These are phyloP conservation scores for Cathartes aura DNA, from an alignment of 2,113 vertebrate genomes.

Conservation along the genomic window DNA sequence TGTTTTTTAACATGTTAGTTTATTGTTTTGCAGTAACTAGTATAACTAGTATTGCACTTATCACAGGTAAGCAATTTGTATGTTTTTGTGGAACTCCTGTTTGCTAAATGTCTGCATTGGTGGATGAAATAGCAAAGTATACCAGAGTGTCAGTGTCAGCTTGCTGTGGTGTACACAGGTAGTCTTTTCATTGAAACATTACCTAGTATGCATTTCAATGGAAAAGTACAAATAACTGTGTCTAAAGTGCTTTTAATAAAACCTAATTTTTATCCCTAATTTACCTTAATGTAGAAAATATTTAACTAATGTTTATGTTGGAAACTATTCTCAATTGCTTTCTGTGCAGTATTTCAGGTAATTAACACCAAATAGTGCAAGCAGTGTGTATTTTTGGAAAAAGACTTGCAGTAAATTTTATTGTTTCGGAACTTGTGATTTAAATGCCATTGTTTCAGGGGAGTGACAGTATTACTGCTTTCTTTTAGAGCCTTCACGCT, in stretches of 20 bases:
- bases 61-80: background rate
- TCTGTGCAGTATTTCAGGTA: background rate
- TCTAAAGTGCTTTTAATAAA: background rate
- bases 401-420: background rate
- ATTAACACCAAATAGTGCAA: background rate
- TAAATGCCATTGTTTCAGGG: background rate
- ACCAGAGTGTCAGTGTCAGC: background rate
- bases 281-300: background rate
- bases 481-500: conserved; percentile 89
- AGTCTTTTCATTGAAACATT: background rate
- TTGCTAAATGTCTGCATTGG: background rate
- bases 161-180: background rate
- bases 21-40: background rate
- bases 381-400: background rate
- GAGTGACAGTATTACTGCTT: background rate
- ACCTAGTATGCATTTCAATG: background rate
- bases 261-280: background rate
- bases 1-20: background rate
- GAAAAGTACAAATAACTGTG: background rate
- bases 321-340: background rate
- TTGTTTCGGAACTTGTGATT: background rate
- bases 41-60: background rate
- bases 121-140: background rate
- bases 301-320: background rate
- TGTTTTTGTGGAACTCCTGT: background rate